These are phyloP conservation scores for Garrulus glandarius DNA, from an alignment of 2,797 vertebrate species.

Conservation along the genomic window DNA sequence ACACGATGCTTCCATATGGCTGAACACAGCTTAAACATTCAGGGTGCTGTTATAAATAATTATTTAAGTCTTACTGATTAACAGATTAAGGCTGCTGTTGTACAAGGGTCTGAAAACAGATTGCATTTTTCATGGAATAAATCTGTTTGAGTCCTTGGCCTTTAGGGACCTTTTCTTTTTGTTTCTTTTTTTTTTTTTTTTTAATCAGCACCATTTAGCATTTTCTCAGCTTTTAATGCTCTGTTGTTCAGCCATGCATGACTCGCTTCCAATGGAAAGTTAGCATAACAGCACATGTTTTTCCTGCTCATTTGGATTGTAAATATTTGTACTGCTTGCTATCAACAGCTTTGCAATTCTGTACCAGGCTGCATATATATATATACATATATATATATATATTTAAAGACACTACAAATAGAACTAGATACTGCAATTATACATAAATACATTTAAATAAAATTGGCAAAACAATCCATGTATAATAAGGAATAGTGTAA, in stretches of 20 bases:
- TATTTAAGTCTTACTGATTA: not conserved
- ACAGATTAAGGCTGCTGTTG: not conserved
- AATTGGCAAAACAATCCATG: not conserved
- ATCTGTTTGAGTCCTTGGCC: not conserved
- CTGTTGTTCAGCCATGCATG: not conserved
- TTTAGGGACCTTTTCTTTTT: not conserved
- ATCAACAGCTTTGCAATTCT: conserved; percentile 19
- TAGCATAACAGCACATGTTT: not conserved
- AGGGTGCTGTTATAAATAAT: not conserved
- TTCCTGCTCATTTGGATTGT: conserved; percentile 29
- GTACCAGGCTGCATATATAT: not conserved
- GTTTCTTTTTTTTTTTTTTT: not conserved
- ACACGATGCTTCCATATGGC: not conserved
- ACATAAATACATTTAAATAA: not conserved
- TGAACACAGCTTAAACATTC: not conserved
- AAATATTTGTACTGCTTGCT: conserved; percentile 36
- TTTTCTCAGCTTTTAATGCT: conserved; percentile 16
- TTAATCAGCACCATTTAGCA: conserved; percentile 5
- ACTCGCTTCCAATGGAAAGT: not conserved
- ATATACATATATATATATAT: not conserved
- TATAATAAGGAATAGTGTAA: not conserved
- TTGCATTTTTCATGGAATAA: not conserved
- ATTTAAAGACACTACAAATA: not conserved
- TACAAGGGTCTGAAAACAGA: not conserved
- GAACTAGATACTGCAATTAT: not conserved